Evolutionary conservation across 1,140 invertebrate species (phyloP).

Genomic region (Chrysomallon squamiferum): DNA sequence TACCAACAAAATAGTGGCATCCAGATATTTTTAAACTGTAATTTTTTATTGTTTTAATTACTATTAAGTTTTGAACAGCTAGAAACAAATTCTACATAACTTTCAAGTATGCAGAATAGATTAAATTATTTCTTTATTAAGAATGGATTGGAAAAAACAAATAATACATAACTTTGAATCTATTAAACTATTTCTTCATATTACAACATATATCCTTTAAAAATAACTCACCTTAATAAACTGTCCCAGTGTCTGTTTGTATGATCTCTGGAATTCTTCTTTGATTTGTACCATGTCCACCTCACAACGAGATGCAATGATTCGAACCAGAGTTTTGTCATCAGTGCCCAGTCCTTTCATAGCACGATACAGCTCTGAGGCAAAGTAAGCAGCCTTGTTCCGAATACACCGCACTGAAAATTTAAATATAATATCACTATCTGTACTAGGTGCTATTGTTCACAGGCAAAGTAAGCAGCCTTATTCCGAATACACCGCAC

Average conservation of each 20-base stretch:
- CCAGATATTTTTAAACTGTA: too few relatives aligned
- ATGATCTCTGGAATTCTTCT: slow-evolving; percentile 60
- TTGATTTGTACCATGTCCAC: slow-evolving; percentile 67
- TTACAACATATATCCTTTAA: too few relatives aligned
- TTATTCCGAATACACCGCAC: slow-evolving; percentile 55
- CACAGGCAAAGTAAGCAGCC: slow-evolving; percentile 52
- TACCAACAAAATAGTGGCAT: too few relatives aligned
- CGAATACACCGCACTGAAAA: slow-evolving; percentile 55
- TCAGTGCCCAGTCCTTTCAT: slow-evolving; percentile 64
- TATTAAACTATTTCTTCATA: too few relatives aligned
- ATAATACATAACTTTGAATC: too few relatives aligned
- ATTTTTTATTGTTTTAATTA: too few relatives aligned
- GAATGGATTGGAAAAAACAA: too few relatives aligned
- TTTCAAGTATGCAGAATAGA: too few relatives aligned
- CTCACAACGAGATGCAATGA: slow-evolving; percentile 60
- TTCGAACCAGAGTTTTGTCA: slow-evolving; percentile 63
- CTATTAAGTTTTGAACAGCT: too few relatives aligned
- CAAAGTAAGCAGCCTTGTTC: slow-evolving; percentile 55
- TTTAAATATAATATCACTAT: slow-evolving; percentile 4
- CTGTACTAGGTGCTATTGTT: too few relatives aligned
- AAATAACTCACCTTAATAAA: slow-evolving; percentile 56
- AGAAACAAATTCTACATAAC: too few relatives aligned
- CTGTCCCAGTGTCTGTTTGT: slow-evolving; percentile 60
- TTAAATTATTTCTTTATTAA: too few relatives aligned
- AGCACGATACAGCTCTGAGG: slow-evolving; percentile 48